Evolutionary conservation across 2,888 invertebrate species (phyloP).

Genomic region (Bembecia ichneumoniformis): DNA sequence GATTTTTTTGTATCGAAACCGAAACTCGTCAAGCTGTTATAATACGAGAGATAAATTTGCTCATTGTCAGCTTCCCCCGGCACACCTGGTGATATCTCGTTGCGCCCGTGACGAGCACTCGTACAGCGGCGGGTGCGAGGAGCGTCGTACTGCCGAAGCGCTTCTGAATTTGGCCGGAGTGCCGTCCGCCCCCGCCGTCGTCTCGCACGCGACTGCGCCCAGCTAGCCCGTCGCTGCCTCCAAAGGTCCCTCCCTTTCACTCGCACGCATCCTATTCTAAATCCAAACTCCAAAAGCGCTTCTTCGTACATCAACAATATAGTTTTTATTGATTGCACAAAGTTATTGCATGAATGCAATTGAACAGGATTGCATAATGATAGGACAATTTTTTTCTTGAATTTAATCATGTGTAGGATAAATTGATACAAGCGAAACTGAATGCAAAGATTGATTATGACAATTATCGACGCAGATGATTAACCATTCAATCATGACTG

Average conservation of each 20-base stretch:
- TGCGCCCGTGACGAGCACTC: constrained; percentile 95
- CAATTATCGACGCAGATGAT: no score
- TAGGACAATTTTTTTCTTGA: no score
- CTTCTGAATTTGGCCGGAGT: constrained; percentile 63
- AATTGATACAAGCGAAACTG: no score
- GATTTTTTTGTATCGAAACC: no score
- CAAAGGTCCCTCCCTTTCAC: constrained; percentile 1
- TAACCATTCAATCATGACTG: no score
- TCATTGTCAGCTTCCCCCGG: constrained; percentile 46
- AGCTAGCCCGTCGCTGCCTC: constrained; percentile 13
- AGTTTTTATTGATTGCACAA: neutral
- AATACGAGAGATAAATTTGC: neutral
- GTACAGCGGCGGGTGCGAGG: constrained; percentile 82
- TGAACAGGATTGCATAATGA: no score
- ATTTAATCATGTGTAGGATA: no score
- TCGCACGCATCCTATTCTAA: neutral
- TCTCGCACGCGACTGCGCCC: constrained; percentile 17
- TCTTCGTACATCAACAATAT: neutral
- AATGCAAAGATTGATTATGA: no score
- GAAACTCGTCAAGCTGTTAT: no score
- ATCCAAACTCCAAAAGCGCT: neutral
- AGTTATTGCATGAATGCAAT: constrained; percentile 3
- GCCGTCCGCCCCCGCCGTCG: constrained; percentile 21
- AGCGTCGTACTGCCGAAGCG: constrained; percentile 65
- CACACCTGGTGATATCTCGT: constrained; percentile 81